phyloP scores from a whole-genome alignment of 2,797 vertebrate species.

The Rhinatrema bivittatum region DNA sequence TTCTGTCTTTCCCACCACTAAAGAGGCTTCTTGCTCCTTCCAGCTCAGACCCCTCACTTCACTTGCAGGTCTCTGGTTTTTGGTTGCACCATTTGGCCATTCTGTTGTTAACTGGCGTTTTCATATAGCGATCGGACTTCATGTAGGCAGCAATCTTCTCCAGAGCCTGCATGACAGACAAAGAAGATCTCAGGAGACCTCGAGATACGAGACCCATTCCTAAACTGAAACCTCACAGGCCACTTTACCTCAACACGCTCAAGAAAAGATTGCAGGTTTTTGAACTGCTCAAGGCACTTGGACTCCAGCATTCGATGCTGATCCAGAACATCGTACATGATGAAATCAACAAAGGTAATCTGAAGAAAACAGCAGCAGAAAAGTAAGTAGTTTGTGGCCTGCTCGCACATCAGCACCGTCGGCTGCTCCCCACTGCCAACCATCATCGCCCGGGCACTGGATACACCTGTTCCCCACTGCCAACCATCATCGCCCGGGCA shows the following conservation, averaged over 20 bases:
- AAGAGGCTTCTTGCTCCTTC: too few relatives aligned
- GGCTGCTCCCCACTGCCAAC: too few relatives aligned
- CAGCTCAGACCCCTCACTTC: too few relatives aligned
- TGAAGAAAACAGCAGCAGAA: constrained; percentile 27
- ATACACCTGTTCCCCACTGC: too few relatives aligned
- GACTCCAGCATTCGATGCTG: constrained; percentile 77
- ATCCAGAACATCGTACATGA: constrained; percentile 84
- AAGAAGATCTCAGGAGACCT: too few relatives aligned
- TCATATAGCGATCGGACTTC: constrained; percentile 75
- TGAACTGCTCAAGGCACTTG: constrained; percentile 75
- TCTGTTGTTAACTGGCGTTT: constrained; percentile 81
- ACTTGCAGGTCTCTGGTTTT: too few relatives aligned
- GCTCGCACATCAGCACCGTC: too few relatives aligned
- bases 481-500: too few relatives aligned
- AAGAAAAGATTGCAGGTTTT: constrained; percentile 74
- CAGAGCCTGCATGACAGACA: constrained; percentile 57
- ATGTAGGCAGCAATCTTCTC: constrained; percentile 82
- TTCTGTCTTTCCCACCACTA: too few relatives aligned
- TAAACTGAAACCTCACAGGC: too few relatives aligned
- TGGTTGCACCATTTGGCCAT: constrained; percentile 85
- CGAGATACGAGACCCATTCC: too few relatives aligned
- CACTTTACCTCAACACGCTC: constrained; percentile 74
- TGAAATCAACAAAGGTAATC: constrained; percentile 88
- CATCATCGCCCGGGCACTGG: too few relatives aligned
- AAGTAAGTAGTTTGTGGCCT: background rate